Evolutionary conservation across 2,888 invertebrate species (phyloP), one percentile per base, ranked within the genome.

Genomic region (Thymelicus sylvestris): DNA sequence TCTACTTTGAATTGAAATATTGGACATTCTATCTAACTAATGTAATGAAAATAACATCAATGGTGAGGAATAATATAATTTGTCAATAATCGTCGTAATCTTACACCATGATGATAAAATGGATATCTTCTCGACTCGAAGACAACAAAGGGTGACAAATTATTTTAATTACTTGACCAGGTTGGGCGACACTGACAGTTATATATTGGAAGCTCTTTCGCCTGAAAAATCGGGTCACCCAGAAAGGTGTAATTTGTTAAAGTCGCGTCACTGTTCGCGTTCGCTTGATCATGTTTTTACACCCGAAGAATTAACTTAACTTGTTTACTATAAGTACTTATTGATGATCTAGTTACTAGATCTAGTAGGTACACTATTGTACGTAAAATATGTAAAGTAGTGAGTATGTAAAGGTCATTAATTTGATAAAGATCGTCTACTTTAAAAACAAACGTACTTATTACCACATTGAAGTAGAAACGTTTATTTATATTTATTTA

Each of bases 241-340:
- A 68, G 62, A 68, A 68, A 68, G 63, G 50, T 62, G 55, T 47
- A 62, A 55, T 66, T 52, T 66, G 48, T 66, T 59, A 66, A 24
- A 24, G 66, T 59, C 66, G 24, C 8, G 50, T 50, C 59, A 48
- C 47, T 5, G 15, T 38, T 66, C 57, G 7, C 59, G 65, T 38
- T 48, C 3, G 41, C 15, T n/a, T 59, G 44, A 47, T 66, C 57
- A 15, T 31, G 24, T 66, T 55, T 66, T 10, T 41, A 15, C 52
- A 8, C 52, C 52, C 19, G 19, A 19, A 52, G 41, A 24, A 52
- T 10, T 52, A 24, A 10, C 19, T 52, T 8, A 15, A n/a, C n/a
- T 50, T 50, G 50, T 50, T 15, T 0, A 41, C 41, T 41, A 8
- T 41, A 8, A 41, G 7, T 41, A 41, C 10, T 10, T 41, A 7